A percentile compares a stretch with the other conserved stretches of the same genome.
Evolutionary conservation across 2,888 invertebrate genomes (phyloP).

Genomic region (Melinaea marsaeus): DNA sequence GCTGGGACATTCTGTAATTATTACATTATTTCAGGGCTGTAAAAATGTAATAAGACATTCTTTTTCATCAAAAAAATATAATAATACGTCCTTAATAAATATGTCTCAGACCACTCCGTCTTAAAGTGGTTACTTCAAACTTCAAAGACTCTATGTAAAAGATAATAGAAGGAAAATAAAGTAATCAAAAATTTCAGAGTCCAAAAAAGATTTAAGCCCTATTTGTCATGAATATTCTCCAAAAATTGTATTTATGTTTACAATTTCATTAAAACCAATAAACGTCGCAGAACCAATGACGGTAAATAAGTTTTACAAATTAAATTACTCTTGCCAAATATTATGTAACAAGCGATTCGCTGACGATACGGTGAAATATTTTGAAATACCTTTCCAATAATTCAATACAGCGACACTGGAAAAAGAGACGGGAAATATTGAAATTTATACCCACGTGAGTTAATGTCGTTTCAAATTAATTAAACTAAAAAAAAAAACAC

Average conservation of each 20-base stretch:
- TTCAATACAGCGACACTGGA: not conserved
- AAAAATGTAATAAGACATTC: too few relatives aligned
- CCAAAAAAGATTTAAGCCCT: conserved; percentile 11
- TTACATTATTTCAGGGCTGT: too few relatives aligned
- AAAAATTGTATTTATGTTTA: conserved; percentile 19
- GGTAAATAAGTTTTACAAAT: not conserved
- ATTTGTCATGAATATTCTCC: conserved; percentile 14
- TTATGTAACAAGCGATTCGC: not conserved
- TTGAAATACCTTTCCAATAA: conserved; percentile 3
- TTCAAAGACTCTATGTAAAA: conserved; percentile 11
- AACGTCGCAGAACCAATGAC: conserved; percentile 17
- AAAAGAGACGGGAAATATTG: not conserved
- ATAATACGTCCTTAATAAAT: too few relatives aligned
- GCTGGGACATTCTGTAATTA: too few relatives aligned
- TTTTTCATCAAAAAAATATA: too few relatives aligned
- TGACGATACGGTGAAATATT: not conserved
- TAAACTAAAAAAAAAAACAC: conserved; percentile 2
- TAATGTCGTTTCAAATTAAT: conserved; percentile 7
- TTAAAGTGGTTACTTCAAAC: conserved; percentile 4
- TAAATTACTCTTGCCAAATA: conserved; percentile 2
- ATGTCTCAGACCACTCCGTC: conserved; percentile 6
- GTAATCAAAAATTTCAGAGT: conserved; percentile 2
- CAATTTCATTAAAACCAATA: conserved; percentile 19
- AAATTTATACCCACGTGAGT: not conserved
- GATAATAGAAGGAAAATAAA: conserved; percentile 10